Conservation (phyloP, 1,140 invertebrate genomes). For the Macrobrachium rosenbergii region DNA sequence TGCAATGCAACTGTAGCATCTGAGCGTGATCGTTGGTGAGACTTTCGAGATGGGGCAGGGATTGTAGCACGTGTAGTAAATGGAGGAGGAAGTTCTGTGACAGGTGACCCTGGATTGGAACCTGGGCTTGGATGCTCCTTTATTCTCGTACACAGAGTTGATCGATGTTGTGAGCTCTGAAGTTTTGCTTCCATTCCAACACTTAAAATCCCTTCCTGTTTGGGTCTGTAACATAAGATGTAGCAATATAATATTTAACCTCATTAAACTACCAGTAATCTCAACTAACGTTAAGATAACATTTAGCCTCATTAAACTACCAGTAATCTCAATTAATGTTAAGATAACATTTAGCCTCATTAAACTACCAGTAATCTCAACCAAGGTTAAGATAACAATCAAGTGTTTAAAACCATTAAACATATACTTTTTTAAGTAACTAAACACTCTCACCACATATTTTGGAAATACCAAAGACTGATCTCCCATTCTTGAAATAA, state of each 20-base stretch:
- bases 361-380: no score
- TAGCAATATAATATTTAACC: no score
- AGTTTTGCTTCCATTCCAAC: not conserved
- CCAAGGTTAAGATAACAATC: no score
- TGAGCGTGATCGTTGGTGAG: slow-evolving; percentile 89
- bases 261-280: no score
- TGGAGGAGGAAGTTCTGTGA: slow-evolving; percentile 61
- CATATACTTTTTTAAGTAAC: no score
- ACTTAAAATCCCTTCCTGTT: not conserved
- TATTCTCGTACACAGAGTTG: slow-evolving; percentile 57
- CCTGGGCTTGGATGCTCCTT: slow-evolving; percentile 62
- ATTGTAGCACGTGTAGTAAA: slow-evolving; percentile 36
- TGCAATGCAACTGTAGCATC: slow-evolving; percentile 82
- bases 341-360: no score
- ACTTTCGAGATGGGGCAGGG: slow-evolving; percentile 73
- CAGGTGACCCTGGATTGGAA: slow-evolving; percentile 57
- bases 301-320: no score
- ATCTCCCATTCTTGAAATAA: no score
- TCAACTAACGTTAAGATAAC: no score
- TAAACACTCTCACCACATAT: not conserved
- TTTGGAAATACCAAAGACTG: no score
- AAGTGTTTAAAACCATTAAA: no score
- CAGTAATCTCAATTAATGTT: no score
- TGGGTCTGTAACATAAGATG: not conserved
- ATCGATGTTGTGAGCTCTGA: slow-evolving; percentile 5